A percentile compares a stretch with the other conserved stretches of the same genome.
phyloP scores from a whole-genome alignment of 2,797 vertebrate genomes.

The Eospalax fontanierii region DNA sequence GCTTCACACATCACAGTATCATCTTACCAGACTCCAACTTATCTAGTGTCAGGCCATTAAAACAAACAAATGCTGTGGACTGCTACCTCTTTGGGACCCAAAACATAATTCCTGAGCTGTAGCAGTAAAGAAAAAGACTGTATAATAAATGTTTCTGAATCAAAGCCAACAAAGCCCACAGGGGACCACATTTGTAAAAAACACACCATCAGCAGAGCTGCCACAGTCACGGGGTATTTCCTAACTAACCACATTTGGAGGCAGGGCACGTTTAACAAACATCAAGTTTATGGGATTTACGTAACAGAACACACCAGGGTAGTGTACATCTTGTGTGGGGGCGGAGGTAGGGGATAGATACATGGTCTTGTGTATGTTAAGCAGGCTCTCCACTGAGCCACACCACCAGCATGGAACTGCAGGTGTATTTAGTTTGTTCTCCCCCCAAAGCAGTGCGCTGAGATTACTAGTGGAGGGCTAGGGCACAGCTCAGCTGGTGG shows the following conservation, averaged over 20 bases:
- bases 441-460: neutral
- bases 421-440: neutral
- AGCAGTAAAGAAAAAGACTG: neutral
- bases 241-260: neutral
- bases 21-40: neutral
- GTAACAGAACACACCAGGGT: neutral
- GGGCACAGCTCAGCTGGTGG: neutral
- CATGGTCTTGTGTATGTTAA: neutral
- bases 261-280: neutral
- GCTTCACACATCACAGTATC: neutral
- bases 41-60: slow-evolving; percentile 16
- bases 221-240: neutral
- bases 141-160: neutral
- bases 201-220: neutral
- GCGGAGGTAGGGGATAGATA: neutral
- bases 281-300: neutral
- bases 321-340: neutral
- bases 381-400: neutral
- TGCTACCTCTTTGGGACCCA: neutral
- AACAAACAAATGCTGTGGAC: neutral
- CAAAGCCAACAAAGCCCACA: neutral
- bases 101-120: neutral
- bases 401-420: neutral
- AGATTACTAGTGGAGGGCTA: neutral
- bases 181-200: neutral